A percentile compares a stretch with the other conserved stretches of the same genome.
These are phyloP conservation scores for Tiliacea aurago DNA, from an alignment of 2,888 invertebrate genomes.

Conservation along the genomic window DNA sequence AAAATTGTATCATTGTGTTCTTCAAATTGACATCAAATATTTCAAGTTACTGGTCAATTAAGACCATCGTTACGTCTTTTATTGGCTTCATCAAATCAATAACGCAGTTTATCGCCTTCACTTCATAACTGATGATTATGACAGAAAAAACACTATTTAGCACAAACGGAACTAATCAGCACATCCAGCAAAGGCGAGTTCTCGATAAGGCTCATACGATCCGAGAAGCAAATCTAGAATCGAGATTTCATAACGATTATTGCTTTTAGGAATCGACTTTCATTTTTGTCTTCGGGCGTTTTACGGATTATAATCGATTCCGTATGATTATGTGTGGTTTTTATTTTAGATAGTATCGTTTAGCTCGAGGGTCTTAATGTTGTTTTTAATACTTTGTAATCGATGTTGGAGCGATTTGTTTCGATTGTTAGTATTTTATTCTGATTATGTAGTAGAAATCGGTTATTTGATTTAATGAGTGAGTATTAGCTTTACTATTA, in stretches of 20 bases:
- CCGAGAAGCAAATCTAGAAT: conserved; percentile 56
- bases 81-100: conserved; percentile 8
- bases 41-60: conserved; percentile 4
- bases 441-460: conserved; percentile 35
- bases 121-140: not conserved
- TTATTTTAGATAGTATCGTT: conserved; percentile 64
- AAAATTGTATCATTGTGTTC: not conserved
- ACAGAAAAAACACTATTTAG: conserved; percentile 36
- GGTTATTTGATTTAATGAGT: conserved; percentile 46
- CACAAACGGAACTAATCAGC: conserved; percentile 60
- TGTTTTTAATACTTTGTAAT: conserved; percentile 42
- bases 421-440: conserved; percentile 53
- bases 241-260: conserved; percentile 66
- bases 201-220: conserved; percentile 57
- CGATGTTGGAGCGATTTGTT: conserved; percentile 42
- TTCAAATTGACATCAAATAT: not conserved
- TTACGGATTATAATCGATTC: conserved; percentile 65
- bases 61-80: not conserved
- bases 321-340: conserved; percentile 63
- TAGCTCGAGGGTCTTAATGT: conserved; percentile 48
- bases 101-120: not conserved
- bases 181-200: conserved; percentile 25
- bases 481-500: conserved; percentile 29
- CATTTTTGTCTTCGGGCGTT: conserved; percentile 64
- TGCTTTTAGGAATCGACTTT: conserved; percentile 65